A percentile compares a stretch with the other conserved stretches of the same genome.
These are phyloP conservation scores for Hepsetus odoe DNA, from an alignment of 2,113 vertebrate species.

Conservation along the genomic window DNA sequence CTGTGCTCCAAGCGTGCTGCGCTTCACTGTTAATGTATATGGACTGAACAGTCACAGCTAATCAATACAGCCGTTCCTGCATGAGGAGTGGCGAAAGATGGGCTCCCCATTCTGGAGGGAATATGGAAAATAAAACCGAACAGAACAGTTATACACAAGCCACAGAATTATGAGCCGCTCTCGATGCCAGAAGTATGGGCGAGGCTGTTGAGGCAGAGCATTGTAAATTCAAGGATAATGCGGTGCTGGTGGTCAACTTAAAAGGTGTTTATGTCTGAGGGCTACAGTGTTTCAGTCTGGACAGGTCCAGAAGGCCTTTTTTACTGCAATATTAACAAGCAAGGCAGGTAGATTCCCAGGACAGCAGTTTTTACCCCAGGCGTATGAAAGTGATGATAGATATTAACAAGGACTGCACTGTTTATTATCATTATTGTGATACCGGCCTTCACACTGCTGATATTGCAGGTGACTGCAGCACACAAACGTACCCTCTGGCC, in stretches of 20 bases:
- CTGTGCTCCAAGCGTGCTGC: constrained; percentile 14
- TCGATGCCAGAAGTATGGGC: not conserved
- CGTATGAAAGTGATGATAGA: not conserved
- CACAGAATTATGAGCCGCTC: not conserved
- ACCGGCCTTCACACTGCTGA: no score
- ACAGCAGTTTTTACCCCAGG: not conserved
- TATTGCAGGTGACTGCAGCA: no score
- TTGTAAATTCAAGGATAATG: not conserved
- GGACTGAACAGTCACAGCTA: constrained; percentile 20
- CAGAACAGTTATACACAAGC: not conserved
- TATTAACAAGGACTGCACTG: not conserved
- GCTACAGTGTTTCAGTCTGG: not conserved
- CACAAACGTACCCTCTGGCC: no score
- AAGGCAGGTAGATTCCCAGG: not conserved
- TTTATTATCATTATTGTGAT: not conserved
- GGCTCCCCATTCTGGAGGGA: not conserved
- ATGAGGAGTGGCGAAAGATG: not conserved
- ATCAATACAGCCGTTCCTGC: constrained; percentile 22
- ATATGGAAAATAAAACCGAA: not conserved
- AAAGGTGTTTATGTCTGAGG: constrained; percentile 14
- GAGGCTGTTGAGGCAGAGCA: not conserved
- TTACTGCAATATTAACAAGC: not conserved
- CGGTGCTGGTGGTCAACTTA: not conserved
- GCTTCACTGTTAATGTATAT: constrained; percentile 14
- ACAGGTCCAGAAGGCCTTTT: not conserved